Evolutionary conservation across 2,797 vertebrate species (phyloP).

Genomic region (Hemibagrus guttatus): DNA sequence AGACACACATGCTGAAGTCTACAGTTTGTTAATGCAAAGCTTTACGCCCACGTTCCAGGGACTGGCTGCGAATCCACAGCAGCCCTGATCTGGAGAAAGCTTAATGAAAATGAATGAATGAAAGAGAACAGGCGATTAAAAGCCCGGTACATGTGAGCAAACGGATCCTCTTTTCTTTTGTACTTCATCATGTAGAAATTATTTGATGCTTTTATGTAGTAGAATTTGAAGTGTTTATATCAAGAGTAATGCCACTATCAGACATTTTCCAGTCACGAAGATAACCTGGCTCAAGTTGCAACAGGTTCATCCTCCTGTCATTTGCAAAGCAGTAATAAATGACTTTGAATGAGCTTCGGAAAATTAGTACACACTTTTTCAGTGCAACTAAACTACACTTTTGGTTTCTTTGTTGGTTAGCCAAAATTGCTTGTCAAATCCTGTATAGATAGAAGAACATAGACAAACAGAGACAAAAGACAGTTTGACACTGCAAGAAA

Average conservation of each 20-base stretch:
- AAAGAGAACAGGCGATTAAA: neutral
- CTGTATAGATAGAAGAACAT: slow-evolving; percentile 56
- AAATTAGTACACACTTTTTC: slow-evolving; percentile 67
- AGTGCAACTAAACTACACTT: slow-evolving; percentile 55
- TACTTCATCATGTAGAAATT: slow-evolving; percentile 52
- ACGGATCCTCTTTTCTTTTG: slow-evolving; percentile 44
- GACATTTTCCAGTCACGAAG: slow-evolving; percentile 59
- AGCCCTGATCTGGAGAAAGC: neutral
- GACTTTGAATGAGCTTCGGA: slow-evolving; percentile 58
- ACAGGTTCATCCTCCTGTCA: slow-evolving; percentile 61
- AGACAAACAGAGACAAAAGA: slow-evolving; percentile 31
- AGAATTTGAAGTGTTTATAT: slow-evolving; percentile 33
- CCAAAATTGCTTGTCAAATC: slow-evolving; percentile 58
- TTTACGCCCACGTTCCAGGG: neutral
- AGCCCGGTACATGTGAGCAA: neutral
- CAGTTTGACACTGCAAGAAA: slow-evolving; percentile 22
- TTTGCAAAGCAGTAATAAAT: slow-evolving; percentile 20
- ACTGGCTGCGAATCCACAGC: neutral
- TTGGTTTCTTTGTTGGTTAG: slow-evolving; percentile 51
- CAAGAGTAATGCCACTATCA: slow-evolving; percentile 59
- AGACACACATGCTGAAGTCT: neutral
- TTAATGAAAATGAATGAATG: neutral
- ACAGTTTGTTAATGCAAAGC: neutral
- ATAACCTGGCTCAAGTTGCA: slow-evolving; percentile 63
- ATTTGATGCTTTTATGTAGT: slow-evolving; percentile 10